Base-by-base conservation (phyloP, 2,797 vertebrate species). In the Nasua narica region DNA sequence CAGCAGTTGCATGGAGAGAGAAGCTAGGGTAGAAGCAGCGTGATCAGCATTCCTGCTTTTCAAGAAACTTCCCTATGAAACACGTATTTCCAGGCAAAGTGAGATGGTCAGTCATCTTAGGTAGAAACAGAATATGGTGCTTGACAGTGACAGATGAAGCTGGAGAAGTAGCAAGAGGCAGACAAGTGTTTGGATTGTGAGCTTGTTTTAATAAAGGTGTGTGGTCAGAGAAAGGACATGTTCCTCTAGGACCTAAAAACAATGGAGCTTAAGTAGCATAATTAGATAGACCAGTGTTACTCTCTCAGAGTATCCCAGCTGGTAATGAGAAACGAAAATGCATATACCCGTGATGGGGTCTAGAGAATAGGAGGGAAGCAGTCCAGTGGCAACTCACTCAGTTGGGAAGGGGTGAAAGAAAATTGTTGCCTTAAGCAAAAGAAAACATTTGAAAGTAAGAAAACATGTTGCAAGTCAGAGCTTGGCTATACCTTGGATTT, bases 361-460 rank as follows among this genome's bases (percentile, higher is more conserved):
- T 88, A 27, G 43, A 60, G 4, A 77, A 23, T 2, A 83, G 12
- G 43, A 58, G 19, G 25, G 14, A 43, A 83, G 65, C 76, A 58
- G 11, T 81, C 21, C 3, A 13, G 0, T 67, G 65, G 50, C 32
- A 54, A 46, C 5, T 79, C 23, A 87, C 10, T 7, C 56, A 65
- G 14, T 37, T 37, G 9, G 2, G 12, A 95, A 70, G 25, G 19
- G 0, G 11, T 48, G 4, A 35, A 29, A 54, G 2, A 50, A 86
- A 46, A 82, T 18, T 3, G 60, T 54, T 77, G 13, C 19, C 37
- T 46, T 54, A 40, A 50, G 2, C 19, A 83, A 46, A 88, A 87
- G 18, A 65, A 50, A 65, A 35, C 35, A 90, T 50, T 89, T 62
- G 43, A 92, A 91, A 82, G 40, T 13, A 48, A 35, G 43, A 83